These are phyloP conservation scores for Apis cerana DNA, from an alignment of 1,140 invertebrate genomes.

Conservation along the genomic window DNA sequence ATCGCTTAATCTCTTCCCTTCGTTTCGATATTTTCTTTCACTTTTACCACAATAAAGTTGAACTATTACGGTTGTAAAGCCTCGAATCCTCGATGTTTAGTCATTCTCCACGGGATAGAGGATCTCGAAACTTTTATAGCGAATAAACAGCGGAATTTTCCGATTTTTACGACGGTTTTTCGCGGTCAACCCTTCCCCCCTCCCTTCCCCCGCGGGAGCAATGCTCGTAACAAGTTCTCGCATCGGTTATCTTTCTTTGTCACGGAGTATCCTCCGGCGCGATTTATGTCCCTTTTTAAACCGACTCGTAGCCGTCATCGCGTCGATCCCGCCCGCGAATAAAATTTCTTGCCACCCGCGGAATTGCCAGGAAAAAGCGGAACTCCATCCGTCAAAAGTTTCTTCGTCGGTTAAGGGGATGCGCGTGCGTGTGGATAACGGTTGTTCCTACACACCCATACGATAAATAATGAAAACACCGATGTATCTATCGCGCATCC, in stretches of 20 bases:
- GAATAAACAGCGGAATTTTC: background rate
- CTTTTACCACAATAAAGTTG: too few relatives aligned
- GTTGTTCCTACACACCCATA: background rate
- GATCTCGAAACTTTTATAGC: background rate
- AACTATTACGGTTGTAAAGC: background rate
- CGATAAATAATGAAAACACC: background rate
- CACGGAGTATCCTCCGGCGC: background rate
- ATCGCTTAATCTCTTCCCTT: background rate
- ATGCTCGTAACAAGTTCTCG: constrained; percentile 23
- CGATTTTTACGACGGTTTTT: constrained; percentile 27
- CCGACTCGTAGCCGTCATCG: constrained; percentile 12
- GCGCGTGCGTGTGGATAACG: background rate
- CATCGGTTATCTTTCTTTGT: constrained; percentile 15
- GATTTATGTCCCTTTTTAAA: constrained; percentile 19
- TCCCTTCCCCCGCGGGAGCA: background rate
- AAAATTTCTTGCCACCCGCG: constrained; percentile 13
- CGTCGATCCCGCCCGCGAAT: constrained; percentile 19
- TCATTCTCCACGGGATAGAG: too few relatives aligned
- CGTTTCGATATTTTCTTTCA: background rate
- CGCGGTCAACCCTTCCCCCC: background rate
- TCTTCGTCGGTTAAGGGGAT: too few relatives aligned
- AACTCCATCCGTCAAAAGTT: background rate
- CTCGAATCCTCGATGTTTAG: background rate
- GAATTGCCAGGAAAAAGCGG: constrained; percentile 2
- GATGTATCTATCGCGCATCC: background rate